Evolutionary conservation across 2,888 invertebrate genomes (phyloP).

Genomic region (Unio pictorum): DNA sequence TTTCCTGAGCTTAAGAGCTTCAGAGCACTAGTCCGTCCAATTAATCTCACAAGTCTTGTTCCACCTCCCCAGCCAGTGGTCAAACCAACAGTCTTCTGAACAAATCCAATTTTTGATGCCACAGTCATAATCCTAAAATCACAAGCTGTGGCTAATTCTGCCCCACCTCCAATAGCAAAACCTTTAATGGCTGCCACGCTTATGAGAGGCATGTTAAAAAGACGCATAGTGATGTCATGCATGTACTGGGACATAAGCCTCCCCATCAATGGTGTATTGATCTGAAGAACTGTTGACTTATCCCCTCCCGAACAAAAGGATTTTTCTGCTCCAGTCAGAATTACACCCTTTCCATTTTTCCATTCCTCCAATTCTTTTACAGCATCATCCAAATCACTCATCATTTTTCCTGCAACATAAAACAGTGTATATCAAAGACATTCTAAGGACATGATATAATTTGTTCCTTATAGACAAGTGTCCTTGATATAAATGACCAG

Average conservation of each 20-base stretch:
- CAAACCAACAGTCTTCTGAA: slow-evolving; percentile 74
- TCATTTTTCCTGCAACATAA: slow-evolving; percentile 73
- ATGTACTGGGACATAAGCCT: slow-evolving; percentile 72
- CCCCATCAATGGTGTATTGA: slow-evolving; percentile 65
- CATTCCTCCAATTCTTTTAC: slow-evolving; percentile 72
- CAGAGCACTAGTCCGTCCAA: slow-evolving; percentile 72
- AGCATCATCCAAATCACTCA: slow-evolving; percentile 73
- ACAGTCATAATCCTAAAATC: slow-evolving; percentile 73
- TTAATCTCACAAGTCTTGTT: slow-evolving; percentile 69
- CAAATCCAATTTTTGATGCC: slow-evolving; percentile 71
- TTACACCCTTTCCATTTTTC: slow-evolving; percentile 72
- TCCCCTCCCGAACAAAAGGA: slow-evolving; percentile 76
- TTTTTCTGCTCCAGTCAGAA: slow-evolving; percentile 71
- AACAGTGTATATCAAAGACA: neutral
- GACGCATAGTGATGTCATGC: slow-evolving; percentile 70
- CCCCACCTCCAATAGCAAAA: slow-evolving; percentile 75
- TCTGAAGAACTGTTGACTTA: slow-evolving; percentile 68
- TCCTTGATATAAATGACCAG: too few relatives aligned
- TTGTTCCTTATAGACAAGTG: too few relatives aligned
- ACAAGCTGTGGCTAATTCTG: slow-evolving; percentile 74
- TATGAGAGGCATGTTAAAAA: slow-evolving; percentile 73
- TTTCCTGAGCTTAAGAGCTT: slow-evolving; percentile 67
- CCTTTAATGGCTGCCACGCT: slow-evolving; percentile 74
- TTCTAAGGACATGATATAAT: too few relatives aligned
- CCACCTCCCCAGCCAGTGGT: slow-evolving; percentile 75